Evolutionary conservation across 2,888 invertebrate genomes (phyloP), one percentile per base, ranked within the genome.

Genomic region (Tetrapedia diversipes): DNA sequence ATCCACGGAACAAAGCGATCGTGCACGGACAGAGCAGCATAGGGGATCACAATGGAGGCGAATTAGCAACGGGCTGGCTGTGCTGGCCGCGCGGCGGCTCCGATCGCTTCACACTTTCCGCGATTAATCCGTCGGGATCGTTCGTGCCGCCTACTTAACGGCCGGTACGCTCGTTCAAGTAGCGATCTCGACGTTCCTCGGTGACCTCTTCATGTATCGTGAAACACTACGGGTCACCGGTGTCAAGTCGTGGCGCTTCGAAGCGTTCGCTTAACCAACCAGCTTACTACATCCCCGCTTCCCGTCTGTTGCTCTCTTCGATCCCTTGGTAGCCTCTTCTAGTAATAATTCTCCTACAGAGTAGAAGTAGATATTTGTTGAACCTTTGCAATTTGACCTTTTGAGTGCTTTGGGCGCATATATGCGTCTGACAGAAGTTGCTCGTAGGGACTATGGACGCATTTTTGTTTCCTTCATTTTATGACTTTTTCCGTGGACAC

Each of bases 231-330:
- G 84, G 89, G 89, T 89, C 89, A 89, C 47, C 57, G 78, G 81
- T 87, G 89, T 89, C 89, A 89, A 89, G 81, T 89, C 89, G 89
- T 89, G 89, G 81, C 84, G 76, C 84, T 77, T 81, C 82, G 84
- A 79, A n/a, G n/a, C n/a, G 85, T 88, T 87, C 86, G 84, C 86
- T n/a, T 72, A 79, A 82, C 74, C 82, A 59, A 64, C 77, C 60
- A 78, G 57, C 79, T 54, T 41, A 34, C 67, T 34, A 43, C 65
- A 66, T 68, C 51, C 63, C 60, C 34, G 53, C n/a, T 57, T 41
- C 67, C 56, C 19, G 43, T n/a, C 41, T 63, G n/a, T 24, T 41
- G 4, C 41, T 41, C 41, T 51, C 47, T 34, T 14, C 6, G 22
- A 37, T 19, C 24, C 59, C 43, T 51, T 59, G 10, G 43, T 65